Conservation (phyloP, 2,888 invertebrate species). For the Conus canariensis region DNA sequence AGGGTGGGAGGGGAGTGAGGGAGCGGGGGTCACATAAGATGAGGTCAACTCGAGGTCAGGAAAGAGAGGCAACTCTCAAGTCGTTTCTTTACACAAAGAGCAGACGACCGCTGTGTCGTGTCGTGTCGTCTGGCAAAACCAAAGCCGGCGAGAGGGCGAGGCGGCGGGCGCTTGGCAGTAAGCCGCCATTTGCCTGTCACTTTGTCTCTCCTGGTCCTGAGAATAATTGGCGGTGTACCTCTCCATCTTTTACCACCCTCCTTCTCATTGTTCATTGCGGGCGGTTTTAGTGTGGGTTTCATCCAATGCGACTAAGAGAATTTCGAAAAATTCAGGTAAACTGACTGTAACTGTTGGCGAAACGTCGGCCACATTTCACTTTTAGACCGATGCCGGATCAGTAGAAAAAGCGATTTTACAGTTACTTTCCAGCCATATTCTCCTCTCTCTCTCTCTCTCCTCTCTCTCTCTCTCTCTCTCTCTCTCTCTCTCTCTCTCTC, state of each 20-base stretch:
- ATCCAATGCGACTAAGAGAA: too few species aligned
- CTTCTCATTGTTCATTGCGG: too few species aligned
- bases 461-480: too few species aligned
- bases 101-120: background rate
- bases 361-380: too few species aligned
- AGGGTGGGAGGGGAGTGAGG: background rate
- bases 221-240: constrained; percentile 25
- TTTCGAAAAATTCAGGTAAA: too few species aligned
- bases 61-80: background rate
- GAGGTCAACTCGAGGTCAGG: background rate
- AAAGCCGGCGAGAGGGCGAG: background rate
- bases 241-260: too few species aligned
- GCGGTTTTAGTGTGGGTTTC: too few species aligned
- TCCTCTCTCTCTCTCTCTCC: background rate
- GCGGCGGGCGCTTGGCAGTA: background rate
- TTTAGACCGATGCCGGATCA: too few species aligned
- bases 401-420: too few species aligned
- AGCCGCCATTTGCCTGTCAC: constrained; percentile 27
- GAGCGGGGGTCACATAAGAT: background rate
- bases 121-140: background rate
- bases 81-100: background rate
- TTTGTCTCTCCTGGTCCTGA: background rate
- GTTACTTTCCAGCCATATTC: background rate
- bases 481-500: too few species aligned
- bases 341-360: too few species aligned